Base-by-base conservation (phyloP, 2,113 vertebrate species). In the Nannobrachium achirus region DNA sequence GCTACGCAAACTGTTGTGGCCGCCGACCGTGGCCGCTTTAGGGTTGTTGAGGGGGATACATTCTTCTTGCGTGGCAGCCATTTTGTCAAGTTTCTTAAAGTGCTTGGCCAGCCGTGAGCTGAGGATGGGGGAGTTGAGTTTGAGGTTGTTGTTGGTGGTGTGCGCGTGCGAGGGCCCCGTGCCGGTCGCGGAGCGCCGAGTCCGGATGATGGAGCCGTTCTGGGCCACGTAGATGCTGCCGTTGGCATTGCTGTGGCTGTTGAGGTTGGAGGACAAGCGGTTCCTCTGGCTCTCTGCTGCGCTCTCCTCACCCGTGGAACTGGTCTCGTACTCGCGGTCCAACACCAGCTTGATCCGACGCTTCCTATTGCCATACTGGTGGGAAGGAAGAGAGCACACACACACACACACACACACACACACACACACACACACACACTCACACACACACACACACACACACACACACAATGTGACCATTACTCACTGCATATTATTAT, bases 161-260 rank as follows among this genome's bases (percentile, higher is more conserved):
- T 52, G 76, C 1, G 76, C 15, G 51, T 73, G 78, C 0, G 69
- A 11, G 10, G 69, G 71, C 0, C 66, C 79, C 0, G 76, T 56
- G 18, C 74, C 0, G 1, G 74, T 70, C 0, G 39, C 72, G 19
- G 77, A 80, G 0, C 96, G 94, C 0, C 95, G 92, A 15, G 96
- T 99, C 81, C 97, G 94, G 40, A 99, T 91, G 71, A 98, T 94
- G 20, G 97, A 97, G 72, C 97, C 97, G 0, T 99, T 99, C 89
- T 98, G 97, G 0, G 96, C 94, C 44, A 98, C 88, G 69, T 97
- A 99, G 66, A 98, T 60, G 74, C 92, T 95, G 41, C 97, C 94
- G 0, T 95, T 98, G 56, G 94, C 49, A 0, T 88, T 95, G 39
- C 86, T 72, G 15, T 95, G 95, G 82, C 90, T 86, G 44, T 74